Conservation (phyloP, 92 coral and sea anemone species). For the Micromussa lordhowensis region DNA sequence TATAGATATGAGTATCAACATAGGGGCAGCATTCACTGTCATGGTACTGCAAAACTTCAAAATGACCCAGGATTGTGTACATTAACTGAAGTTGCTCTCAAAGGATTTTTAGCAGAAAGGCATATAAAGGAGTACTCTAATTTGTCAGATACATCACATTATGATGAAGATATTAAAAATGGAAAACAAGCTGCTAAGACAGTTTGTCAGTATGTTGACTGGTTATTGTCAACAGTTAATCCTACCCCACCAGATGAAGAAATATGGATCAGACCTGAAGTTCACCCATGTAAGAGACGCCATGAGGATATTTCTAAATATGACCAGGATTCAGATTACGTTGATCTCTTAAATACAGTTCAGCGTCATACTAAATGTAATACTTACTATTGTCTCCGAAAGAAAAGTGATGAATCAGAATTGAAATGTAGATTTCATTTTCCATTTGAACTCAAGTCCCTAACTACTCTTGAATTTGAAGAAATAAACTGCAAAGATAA, state of each 20-base stretch:
- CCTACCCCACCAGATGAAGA: constrained; percentile 59
- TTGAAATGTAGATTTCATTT: constrained; percentile 80
- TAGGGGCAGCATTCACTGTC: constrained; percentile 86
- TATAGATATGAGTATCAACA: constrained; percentile 84
- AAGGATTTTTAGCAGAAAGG: constrained; percentile 58
- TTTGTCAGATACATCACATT: constrained; percentile 9
- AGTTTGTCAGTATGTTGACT: constrained; percentile 60
- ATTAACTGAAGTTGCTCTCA: constrained; percentile 61
- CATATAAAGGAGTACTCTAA: not conserved
- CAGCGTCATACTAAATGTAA: constrained; percentile 20
- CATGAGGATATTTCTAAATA: constrained; percentile 21
- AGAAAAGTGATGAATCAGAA: constrained; percentile 57
- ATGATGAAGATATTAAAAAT: constrained; percentile 4
- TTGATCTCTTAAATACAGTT: not conserved
- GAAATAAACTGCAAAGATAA: constrained; percentile 72
- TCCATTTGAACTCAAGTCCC: constrained; percentile 70
- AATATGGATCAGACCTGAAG: constrained; percentile 53
- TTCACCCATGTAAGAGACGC: constrained; percentile 51
- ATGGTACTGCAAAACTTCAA: constrained; percentile 77
- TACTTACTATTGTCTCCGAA: constrained; percentile 65
- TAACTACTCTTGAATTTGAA: constrained; percentile 72
- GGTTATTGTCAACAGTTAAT: constrained; percentile 57
- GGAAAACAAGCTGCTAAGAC: constrained; percentile 27
- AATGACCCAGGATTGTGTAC: constrained; percentile 75
- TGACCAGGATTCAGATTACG: not conserved